These are phyloP conservation scores for Chydorus sphaericus DNA, from an alignment of 2,888 invertebrate genomes.

Conservation along the genomic window DNA sequence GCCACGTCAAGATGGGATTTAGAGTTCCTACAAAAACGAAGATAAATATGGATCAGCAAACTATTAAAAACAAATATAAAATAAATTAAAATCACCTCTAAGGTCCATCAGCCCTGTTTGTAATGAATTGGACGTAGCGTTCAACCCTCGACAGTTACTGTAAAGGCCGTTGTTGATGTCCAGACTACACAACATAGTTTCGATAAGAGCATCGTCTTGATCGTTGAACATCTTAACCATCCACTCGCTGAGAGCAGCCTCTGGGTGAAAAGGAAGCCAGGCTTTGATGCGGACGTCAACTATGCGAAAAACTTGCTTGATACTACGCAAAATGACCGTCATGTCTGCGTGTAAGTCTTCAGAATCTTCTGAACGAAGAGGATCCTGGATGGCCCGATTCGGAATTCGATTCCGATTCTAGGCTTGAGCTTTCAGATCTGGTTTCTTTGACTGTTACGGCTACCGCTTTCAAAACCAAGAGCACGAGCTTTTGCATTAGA, in stretches of 20 bases:
- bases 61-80: neutral
- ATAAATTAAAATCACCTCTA: neutral
- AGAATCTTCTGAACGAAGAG: conserved; percentile 47
- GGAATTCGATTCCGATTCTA: conserved; percentile 6
- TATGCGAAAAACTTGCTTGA: conserved; percentile 56
- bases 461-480: conserved; percentile 74
- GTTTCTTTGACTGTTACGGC: conserved; percentile 83
- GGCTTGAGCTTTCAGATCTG: conserved; percentile 53
- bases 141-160: conserved; percentile 44
- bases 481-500: conserved; percentile 66
- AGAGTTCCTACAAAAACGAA: conserved; percentile 51
- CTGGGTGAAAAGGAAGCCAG: conserved; percentile 69
- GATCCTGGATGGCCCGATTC: conserved; percentile 36
- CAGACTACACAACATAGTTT: conserved; percentile 79
- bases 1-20: conserved; percentile 72
- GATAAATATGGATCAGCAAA: conserved; percentile 10
- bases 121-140: conserved; percentile 16
- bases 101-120: conserved; percentile 1
- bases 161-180: conserved; percentile 68
- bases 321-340: conserved; percentile 72
- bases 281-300: conserved; percentile 67
- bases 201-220: conserved; percentile 79
- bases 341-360: conserved; percentile 59
- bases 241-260: conserved; percentile 74
- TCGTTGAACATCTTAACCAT: conserved; percentile 75